Evolutionary conservation across 2,888 invertebrate genomes (phyloP).

Genomic region (Drosophila eohydei): DNA sequence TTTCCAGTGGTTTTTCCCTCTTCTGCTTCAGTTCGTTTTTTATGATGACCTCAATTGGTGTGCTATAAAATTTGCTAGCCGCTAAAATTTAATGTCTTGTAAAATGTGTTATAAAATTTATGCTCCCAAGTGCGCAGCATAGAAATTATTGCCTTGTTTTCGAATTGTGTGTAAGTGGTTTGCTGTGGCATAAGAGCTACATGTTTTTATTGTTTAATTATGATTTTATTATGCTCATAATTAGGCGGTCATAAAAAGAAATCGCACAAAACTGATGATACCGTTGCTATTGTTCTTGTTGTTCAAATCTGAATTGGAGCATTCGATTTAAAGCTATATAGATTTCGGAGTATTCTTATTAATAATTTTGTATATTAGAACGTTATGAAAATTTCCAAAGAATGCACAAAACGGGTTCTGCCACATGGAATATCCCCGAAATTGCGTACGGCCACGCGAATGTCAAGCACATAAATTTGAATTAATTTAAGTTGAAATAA

Average conservation of each 20-base stretch:
- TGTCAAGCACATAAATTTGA: slow-evolving; percentile 62
- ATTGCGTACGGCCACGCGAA: slow-evolving; percentile 28
- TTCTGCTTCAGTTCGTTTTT: slow-evolving; percentile 20
- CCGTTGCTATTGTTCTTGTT: slow-evolving; percentile 17
- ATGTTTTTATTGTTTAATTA: slow-evolving; percentile 66
- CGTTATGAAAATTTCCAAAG: background rate
- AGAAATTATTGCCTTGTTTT: slow-evolving; percentile 64
- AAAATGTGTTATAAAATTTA: slow-evolving; percentile 60
- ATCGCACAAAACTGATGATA: slow-evolving; percentile 18
- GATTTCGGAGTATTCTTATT: background rate
- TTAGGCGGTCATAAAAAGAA: slow-evolving; percentile 54
- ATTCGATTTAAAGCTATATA: slow-evolving; percentile 8
- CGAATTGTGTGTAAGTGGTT: slow-evolving; percentile 35
- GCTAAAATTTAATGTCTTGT: slow-evolving; percentile 50
- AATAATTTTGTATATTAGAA: slow-evolving; percentile 2
- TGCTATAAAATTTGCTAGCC: slow-evolving; percentile 60
- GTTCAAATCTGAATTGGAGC: slow-evolving; percentile 48
- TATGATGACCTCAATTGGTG: slow-evolving; percentile 64
- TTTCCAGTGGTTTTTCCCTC: slow-evolving; percentile 20
- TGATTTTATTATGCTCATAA: slow-evolving; percentile 62
- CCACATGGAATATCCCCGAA: slow-evolving; percentile 19
- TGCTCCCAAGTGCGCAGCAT: slow-evolving; percentile 61
- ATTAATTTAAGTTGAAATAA: slow-evolving; percentile 56
- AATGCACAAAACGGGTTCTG: slow-evolving; percentile 23
- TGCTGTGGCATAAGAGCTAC: slow-evolving; percentile 35